Evolutionary conservation across 2,888 invertebrate species (phyloP), one percentile per base, ranked within the genome.

Genomic region (Sclerodermus sp.): DNA sequence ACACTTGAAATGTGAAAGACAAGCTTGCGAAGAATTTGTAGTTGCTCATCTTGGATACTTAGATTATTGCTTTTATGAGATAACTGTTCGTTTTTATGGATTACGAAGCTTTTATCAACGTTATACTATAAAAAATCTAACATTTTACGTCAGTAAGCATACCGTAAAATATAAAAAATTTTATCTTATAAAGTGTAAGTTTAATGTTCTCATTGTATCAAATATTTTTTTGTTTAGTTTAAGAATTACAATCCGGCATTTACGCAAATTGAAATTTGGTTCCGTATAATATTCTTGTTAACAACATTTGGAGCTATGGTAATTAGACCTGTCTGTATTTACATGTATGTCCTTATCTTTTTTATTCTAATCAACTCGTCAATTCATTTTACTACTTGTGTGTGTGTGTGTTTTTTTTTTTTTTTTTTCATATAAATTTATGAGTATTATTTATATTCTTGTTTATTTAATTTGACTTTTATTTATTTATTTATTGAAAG

Each of bases 251-350:
- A 95, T 79, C 93, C 96, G 41, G 90, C 90, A 9, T 98, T 96
- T 75, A 96, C 96, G 29, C 94, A 96, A 82, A 89, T 97, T 75
- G 96, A 97, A 81, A 93, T 97, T 55, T 97, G 96, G 94, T 95
- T 97, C 76, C 83, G 97, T 63, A 91, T 96, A 75, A 90, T 96
- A 68, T 97, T 96, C 79, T 82, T 96, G 44, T 80, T 95, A 37
- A 84, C 90, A 36, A 90, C 95, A 1, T 96, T 97, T 76, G 80
- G 87, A 51, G 87, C 92, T 32, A 89, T 91, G 65, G 96, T 96
- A 84, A 89, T 89, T n/a, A n/a, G n/a, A n/a, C n/a, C n/a, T n/a
- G n/a, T n/a, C n/a, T n/a, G n/a, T n/a, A n/a, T n/a, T n/a, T n/a
- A n/a, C n/a, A n/a, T n/a, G 4, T 23, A 23, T 23, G 23, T 8